These are phyloP conservation scores for Cheumatopsyche charites DNA, from an alignment of 1,140 invertebrate genomes.

Conservation along the genomic window DNA sequence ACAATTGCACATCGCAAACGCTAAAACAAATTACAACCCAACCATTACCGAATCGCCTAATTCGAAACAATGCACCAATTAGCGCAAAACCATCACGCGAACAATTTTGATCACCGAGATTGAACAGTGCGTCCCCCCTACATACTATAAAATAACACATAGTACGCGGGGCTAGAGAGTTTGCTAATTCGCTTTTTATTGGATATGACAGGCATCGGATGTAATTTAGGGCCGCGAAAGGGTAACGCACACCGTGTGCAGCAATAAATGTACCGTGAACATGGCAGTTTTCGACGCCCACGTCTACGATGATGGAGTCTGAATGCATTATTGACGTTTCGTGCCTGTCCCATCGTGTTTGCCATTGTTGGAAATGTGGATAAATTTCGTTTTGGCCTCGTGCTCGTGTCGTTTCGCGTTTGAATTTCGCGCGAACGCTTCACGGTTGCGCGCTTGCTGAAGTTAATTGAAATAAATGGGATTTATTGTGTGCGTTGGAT, in stretches of 20 bases:
- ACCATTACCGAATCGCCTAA: too few relatives aligned
- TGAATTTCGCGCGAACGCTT: neutral
- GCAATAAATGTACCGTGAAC: slow-evolving; percentile 36
- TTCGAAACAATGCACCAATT: too few relatives aligned
- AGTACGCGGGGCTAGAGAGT: slow-evolving; percentile 10
- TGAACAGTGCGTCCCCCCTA: neutral
- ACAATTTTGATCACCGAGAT: slow-evolving; percentile 16
- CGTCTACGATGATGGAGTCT: neutral
- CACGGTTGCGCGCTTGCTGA: too few relatives aligned
- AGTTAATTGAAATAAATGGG: too few relatives aligned
- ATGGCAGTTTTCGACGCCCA: neutral
- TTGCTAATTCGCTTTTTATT: slow-evolving; percentile 47
- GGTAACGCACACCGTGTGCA: neutral
- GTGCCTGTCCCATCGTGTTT: neutral
- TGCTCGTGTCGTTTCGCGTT: neutral
- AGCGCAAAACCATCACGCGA: neutral
- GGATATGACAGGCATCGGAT: slow-evolving; percentile 47
- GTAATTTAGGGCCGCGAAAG: slow-evolving; percentile 38
- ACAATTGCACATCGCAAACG: too few relatives aligned
- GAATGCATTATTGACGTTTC: neutral
- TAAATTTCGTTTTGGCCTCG: neutral
- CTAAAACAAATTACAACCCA: too few relatives aligned
- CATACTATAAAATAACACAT: too few relatives aligned
- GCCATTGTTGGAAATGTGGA: too few relatives aligned
- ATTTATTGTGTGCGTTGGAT: too few relatives aligned